Percentiles rank a stretch among this genome's conserved stretches.
These are phyloP conservation scores for Drosophila malerkotliana DNA, from an alignment of 1,140 invertebrate genomes.

Conservation along the genomic window DNA sequence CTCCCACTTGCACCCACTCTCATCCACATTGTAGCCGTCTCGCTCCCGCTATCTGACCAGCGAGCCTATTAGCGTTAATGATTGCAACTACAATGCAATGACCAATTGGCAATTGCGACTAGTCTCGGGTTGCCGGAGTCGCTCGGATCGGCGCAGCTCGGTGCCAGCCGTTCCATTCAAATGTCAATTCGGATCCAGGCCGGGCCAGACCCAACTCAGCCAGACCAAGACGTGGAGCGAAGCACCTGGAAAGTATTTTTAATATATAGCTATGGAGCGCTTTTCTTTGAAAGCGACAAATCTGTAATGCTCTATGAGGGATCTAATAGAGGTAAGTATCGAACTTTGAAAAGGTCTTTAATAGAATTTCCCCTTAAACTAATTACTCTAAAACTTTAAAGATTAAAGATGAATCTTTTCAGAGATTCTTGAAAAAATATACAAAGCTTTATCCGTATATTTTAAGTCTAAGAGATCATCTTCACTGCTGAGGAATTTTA, in stretches of 20 bases:
- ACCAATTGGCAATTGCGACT: constrained; percentile 65
- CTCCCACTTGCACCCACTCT: constrained; percentile 8
- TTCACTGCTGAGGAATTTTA: no score
- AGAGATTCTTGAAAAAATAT: no score
- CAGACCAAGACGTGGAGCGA: constrained; percentile 1
- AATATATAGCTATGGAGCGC: not conserved
- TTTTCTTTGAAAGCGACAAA: constrained; percentile 12
- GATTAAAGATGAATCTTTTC: no score
- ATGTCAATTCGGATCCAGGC: constrained; percentile 66
- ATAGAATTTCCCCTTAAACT: no score
- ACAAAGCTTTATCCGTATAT: no score
- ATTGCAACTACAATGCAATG: constrained; percentile 76
- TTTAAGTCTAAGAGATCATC: no score
- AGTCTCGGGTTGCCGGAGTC: constrained; percentile 34
- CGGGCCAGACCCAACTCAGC: not conserved
- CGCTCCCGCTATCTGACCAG: constrained; percentile 32
- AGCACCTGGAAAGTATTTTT: constrained; percentile 9
- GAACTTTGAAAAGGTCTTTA: not conserved
- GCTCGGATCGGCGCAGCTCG: constrained; percentile 49
- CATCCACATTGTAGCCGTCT: not conserved
- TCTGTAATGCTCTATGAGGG: constrained; percentile 24
- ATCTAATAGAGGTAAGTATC: not conserved
- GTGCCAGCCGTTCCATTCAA: constrained; percentile 77
- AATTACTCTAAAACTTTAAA: no score
- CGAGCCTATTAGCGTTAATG: constrained; percentile 76